Base-by-base conservation (phyloP, 1,140 invertebrate genomes). In the Caenorhabditis latens region DNA sequence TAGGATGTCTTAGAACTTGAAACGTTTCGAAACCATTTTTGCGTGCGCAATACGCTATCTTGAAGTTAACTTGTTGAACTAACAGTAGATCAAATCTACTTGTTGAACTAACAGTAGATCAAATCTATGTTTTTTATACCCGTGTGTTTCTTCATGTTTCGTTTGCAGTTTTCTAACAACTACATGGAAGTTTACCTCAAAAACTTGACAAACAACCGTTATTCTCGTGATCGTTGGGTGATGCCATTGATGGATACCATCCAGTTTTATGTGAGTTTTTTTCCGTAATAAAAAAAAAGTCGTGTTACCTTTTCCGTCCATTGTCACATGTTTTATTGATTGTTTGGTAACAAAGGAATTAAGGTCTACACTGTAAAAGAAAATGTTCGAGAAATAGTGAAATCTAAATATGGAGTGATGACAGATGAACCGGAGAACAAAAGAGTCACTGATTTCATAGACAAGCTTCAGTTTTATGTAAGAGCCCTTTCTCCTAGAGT, bases 151-250 rank as follows among this genome's bases (percentile, higher is more conserved):
- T 32, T 32, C 2, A 32, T 32, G 32, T 32, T 85, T n/a, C 24
- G 21, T 79, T 57, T 92, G 84, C 83, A 92, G 91, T 92, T 92
- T 79, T 43, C 88, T 16, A 86, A 85, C 63, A 53, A 87, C 32
- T 43, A 86, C n/a, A 92, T 92, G 91, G 55, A 53, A 46, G 57
- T 87, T 21, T 92, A 92, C 79, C 71, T 92, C 65, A 84, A 84
- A n/a, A 92, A 92, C 58, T 84, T 92, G 14, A 89, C 89, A 21
- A 71, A 90, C 50, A 92, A 92, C 85, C 89, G 91, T 19, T 92
- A 92, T 87, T 88, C 75, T 53, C 89, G 92, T 58, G 91, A 92
- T 83, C 88, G 91, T 82, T 92, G 91, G 91, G 91, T 91, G n/a
- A 65, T 61, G n/a, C 90, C 90, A 14, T 85, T 91, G 24, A 86